These are phyloP conservation scores for Morone chrysops DNA, from an alignment of 2,113 vertebrate genomes.

Conservation along the genomic window DNA sequence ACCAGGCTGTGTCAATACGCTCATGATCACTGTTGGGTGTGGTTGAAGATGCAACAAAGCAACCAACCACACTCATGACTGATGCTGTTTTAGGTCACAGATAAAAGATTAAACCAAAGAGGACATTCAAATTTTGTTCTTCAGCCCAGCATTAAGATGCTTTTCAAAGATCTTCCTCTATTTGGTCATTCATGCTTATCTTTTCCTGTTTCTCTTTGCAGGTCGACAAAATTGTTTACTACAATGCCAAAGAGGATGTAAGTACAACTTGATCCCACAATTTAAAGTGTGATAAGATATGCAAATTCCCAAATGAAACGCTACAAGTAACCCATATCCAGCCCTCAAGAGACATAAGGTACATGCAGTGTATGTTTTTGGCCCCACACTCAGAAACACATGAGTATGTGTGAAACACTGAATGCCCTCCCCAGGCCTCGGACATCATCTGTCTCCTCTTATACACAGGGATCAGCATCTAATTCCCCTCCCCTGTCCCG, in stretches of 20 bases:
- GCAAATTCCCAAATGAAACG: conserved; percentile 7
- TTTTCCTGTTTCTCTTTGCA: conserved; percentile 65
- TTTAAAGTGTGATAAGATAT: background rate
- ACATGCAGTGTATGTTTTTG: background rate
- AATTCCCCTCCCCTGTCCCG: conserved; percentile 54
- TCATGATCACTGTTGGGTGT: background rate
- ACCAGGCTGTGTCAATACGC: background rate
- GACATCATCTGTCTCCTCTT: conserved; percentile 71
- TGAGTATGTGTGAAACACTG: conserved; percentile 12
- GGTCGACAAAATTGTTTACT: conserved; percentile 90
- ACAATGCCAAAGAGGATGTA: conserved; percentile 94
- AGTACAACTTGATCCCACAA: conserved; percentile 64
- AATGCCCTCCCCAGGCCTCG: conserved; percentile 48
- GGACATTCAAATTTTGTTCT: background rate
- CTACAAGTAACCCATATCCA: background rate
- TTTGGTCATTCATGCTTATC: background rate
- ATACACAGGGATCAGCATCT: conserved; percentile 62
- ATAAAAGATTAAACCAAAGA: background rate
- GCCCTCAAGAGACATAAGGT: background rate
- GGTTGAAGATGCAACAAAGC: background rate
- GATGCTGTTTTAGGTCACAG: background rate
- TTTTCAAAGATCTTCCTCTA: background rate
- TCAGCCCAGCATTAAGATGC: background rate
- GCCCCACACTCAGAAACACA: conserved; percentile 2
- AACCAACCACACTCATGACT: background rate